A percentile compares a stretch with the other conserved stretches of the same genome.
Conservation (phyloP, 1,140 invertebrate genomes). For the Nylanderia fulva region DNA sequence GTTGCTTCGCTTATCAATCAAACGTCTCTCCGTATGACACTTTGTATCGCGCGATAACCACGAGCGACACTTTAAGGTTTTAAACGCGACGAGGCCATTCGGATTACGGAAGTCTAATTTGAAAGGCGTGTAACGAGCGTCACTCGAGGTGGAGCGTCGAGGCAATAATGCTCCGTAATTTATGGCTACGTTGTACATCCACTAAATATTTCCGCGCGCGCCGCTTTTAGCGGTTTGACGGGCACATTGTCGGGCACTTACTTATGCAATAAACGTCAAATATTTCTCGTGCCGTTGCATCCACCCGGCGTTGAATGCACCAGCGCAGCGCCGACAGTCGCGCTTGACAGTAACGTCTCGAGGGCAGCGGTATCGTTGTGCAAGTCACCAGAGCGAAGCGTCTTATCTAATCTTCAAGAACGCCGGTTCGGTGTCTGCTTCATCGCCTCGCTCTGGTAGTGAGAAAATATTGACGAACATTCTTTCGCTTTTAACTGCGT, state of each 20-base stretch:
- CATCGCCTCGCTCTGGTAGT: constrained; percentile 48
- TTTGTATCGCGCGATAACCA: constrained; percentile 7
- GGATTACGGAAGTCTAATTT: constrained; percentile 48
- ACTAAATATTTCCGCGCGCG: constrained; percentile 31
- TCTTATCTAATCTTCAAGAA: constrained; percentile 72
- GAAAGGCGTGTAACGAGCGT: constrained; percentile 22
- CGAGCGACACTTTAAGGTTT: constrained; percentile 30
- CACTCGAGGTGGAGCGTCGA: not conserved
- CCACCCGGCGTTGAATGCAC: constrained; percentile 4
- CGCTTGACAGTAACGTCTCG: constrained; percentile 4
- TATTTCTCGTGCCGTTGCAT: constrained; percentile 50
- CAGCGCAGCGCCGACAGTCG: not conserved
- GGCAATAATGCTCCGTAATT: constrained; percentile 40
- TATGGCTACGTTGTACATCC: constrained; percentile 5
- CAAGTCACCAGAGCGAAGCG: constrained; percentile 58
- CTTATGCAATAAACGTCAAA: constrained; percentile 67
- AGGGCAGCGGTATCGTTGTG: constrained; percentile 50
- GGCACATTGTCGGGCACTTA: constrained; percentile 33
- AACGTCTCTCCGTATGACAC: constrained; percentile 1
- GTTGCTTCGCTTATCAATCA: constrained; percentile 24
- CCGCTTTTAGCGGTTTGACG: constrained; percentile 49
- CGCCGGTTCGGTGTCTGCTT: constrained; percentile 50
- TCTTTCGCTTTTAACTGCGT: constrained; percentile 46
- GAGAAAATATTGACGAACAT: constrained; percentile 72
- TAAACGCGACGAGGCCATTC: not conserved